Evolutionary conservation across 2,888 invertebrate species (phyloP), one percentile per base, ranked within the genome.

Genomic region (Entomobrya proxima): DNA sequence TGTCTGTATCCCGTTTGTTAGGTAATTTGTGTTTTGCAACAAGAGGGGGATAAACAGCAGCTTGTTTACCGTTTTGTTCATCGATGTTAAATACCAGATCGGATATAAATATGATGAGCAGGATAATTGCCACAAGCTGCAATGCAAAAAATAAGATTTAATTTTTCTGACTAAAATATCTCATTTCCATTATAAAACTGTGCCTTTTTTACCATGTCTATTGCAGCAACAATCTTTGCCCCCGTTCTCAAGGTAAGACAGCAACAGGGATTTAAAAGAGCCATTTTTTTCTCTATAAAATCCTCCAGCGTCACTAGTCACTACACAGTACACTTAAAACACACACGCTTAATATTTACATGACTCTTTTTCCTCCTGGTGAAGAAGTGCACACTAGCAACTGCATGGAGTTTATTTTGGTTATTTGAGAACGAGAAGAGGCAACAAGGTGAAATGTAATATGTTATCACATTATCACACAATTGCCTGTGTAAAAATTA

Each of bases 181-280:
- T 32, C 21, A 72, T 32, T 1, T 2, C 4, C 6, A 32, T 32
- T 21, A 21, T 15, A 61, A 30, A 30, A 61, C 30, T 15, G 6
- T 18, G 18, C 13, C 18, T 1, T 15, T 72, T 87, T 89, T 85
- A 89, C 88, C 44, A 89, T 82, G 50, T 89, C 89, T 44, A 88
- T 47, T 6, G 69, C 44, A 1, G 88, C 87, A 11, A 89, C 84
- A 52, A 87, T 44, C 55, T 86, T 86, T 0, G 86, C 82, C 21
- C 89, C 89, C 52, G 83, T 85, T 40, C 87, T 64, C n/a, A 89
- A 69, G 0, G 85, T 75, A 13, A 88, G 85, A 67, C 88, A 86
- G 40, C 88, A 88, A 69, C 88, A 88, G 1, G 88, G 88, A 61
- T 88, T 88, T 69, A 88, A 72, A 72, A 88, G 69, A 13, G 83